Conservation (phyloP, 2,797 vertebrate species). For the Lophotriccus pileatus region DNA sequence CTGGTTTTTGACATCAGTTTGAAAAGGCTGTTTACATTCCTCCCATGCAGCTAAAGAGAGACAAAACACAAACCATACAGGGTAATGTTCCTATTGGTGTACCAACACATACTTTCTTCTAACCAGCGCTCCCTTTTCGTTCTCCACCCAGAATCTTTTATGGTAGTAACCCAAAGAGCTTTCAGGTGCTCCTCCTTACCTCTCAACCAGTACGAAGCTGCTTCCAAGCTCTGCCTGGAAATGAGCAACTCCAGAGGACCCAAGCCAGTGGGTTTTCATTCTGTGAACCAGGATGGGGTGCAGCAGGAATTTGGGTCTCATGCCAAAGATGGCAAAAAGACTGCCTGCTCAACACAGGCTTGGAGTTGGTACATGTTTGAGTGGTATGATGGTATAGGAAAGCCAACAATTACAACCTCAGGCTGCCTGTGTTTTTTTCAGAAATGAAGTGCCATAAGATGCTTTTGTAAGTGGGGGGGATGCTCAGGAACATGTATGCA, state of each 20-base stretch:
- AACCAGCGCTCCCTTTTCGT: neutral
- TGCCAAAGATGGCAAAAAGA: neutral
- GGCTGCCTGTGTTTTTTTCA: neutral
- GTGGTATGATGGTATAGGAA: neutral
- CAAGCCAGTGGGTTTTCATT: neutral
- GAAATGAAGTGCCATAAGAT: neutral
- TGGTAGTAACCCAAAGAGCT: neutral
- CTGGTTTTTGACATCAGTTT: neutral
- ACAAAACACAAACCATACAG: constrained; percentile 31
- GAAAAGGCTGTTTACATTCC: constrained; percentile 45
- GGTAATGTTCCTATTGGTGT: constrained; percentile 17
- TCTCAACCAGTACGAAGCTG: neutral
- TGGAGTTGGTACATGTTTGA: neutral
- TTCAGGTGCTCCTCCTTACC: neutral
- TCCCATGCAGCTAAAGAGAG: constrained; percentile 23
- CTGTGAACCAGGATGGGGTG: neutral
- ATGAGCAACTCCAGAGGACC: neutral
- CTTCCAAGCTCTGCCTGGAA: neutral
- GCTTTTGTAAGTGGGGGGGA: neutral
- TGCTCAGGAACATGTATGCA: neutral
- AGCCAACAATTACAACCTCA: neutral
- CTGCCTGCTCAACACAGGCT: neutral
- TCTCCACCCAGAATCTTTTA: neutral
- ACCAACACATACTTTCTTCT: neutral
- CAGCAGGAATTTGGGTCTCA: neutral